Base-by-base conservation (phyloP, 2,888 invertebrate genomes). In the Morpho helenor region DNA sequence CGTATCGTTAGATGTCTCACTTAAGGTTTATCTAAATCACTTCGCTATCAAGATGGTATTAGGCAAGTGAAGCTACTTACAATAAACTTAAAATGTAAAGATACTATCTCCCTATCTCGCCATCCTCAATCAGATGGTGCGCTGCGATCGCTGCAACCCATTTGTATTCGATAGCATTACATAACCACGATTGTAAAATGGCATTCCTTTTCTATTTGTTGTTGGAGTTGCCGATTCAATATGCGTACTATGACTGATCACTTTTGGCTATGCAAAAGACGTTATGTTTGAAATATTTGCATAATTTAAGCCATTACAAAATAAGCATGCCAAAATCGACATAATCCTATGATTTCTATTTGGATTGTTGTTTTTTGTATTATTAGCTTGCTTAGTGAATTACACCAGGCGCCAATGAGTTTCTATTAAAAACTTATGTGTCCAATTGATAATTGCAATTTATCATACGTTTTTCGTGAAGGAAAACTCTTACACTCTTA, bases 241-340 rank as follows among this genome's bases (percentile, higher is more conserved):
- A 70, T 69, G 71, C 71, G 69, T 73, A 61, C 67, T 68, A 62
- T 73, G 69, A 74, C 71, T 75, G 74, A 75, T 76, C 60, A 68
- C 65, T 61, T 46, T 47, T 45, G 45, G 52, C 39, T 46, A 42
- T 47, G 46, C 54, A 42, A 54, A 46, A 47, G 60, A 59, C 57
- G 61, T 57, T 61, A 50, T 57, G 59, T 52, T 60, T 40, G 45
- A 52, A 52, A 52, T 45, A 46, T 52, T 52, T 45, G 16, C 52
- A 39, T 52, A 43, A 43, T 43, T 43, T 43, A 9, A 9, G 42
- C 42, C 7, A 31, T 31, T 31, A 31, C 31, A 31, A 31, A 31
- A 31, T 31, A 31, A 31, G 31, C 31, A 31, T 31, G 5, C 5
- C 31, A 31, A 31, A 31, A 31, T 31, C 31, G 31, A 31, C 31